Evolutionary conservation across 2,888 invertebrate species (phyloP).

Genomic region (Agriopis leucophaearia): DNA sequence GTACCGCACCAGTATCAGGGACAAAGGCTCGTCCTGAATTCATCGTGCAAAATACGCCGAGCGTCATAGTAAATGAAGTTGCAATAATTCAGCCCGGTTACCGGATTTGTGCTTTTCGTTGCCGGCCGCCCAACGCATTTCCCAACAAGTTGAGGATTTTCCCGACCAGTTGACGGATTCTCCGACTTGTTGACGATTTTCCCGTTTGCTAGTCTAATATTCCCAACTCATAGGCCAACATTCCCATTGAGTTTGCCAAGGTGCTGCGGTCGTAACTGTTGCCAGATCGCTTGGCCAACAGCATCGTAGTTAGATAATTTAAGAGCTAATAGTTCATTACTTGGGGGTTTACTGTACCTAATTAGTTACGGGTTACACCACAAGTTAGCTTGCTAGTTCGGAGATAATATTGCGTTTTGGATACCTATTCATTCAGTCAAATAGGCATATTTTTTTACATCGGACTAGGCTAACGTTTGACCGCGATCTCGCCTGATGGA

Average conservation of each 20-base stretch:
- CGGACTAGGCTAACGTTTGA: too few relatives aligned
- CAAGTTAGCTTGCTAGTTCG: too few relatives aligned
- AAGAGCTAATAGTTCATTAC: constrained; percentile 54
- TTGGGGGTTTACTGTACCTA: constrained; percentile 26
- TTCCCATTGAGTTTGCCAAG: constrained; percentile 9
- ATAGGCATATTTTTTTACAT: too few relatives aligned
- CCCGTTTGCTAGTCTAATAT: background rate
- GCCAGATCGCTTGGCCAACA: constrained; percentile 1
- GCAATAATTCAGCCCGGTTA: constrained; percentile 73
- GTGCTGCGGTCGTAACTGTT: background rate
- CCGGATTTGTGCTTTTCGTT: constrained; percentile 65
- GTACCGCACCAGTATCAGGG: constrained; percentile 26
- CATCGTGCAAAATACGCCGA: constrained; percentile 62
- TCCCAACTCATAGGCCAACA: constrained; percentile 2
- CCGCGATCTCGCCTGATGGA: too few relatives aligned
- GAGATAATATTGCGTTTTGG: too few relatives aligned
- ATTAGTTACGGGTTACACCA: too few relatives aligned
- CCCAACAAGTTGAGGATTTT: constrained; percentile 25
- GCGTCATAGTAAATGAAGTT: constrained; percentile 73
- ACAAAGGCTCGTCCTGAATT: constrained; percentile 63
- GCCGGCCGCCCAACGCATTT: constrained; percentile 31
- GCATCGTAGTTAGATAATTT: constrained; percentile 48
- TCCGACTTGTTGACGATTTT: constrained; percentile 1
- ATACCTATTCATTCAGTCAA: too few relatives aligned
- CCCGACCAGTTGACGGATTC: constrained; percentile 39